Evolutionary conservation across 2,888 invertebrate genomes (phyloP).

Genomic region (Callyntrura sp.): DNA sequence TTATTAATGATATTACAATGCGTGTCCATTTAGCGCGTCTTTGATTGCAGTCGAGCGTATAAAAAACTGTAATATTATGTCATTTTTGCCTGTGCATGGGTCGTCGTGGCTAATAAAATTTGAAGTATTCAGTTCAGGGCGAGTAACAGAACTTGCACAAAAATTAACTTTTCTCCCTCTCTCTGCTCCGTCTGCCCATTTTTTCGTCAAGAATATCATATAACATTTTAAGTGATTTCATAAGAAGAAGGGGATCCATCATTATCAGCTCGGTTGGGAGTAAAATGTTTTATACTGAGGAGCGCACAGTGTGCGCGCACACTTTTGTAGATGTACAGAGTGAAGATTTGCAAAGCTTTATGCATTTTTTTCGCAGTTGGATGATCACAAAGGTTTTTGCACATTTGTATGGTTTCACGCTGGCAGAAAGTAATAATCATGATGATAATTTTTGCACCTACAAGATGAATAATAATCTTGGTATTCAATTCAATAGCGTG

Average conservation of each 20-base stretch:
- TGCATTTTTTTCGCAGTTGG: conserved; percentile 21
- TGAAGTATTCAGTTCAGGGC: conserved; percentile 37
- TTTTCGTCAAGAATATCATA: conserved; percentile 32
- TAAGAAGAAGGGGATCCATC: conserved; percentile 36
- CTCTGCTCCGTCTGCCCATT: not conserved
- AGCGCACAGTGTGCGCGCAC: conserved; percentile 2
- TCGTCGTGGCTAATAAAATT: conserved; percentile 37
- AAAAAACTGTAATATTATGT: conserved; percentile 42
- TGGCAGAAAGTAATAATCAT: conserved; percentile 42
- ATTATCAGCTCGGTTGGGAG: conserved; percentile 41
- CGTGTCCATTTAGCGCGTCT: conserved; percentile 36
- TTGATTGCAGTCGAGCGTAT: conserved; percentile 25
- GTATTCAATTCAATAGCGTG: not conserved
- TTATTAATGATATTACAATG: conserved; percentile 52
- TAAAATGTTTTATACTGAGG: not conserved
- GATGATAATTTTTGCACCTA: not conserved
- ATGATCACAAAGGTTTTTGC: conserved; percentile 15
- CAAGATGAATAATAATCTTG: conserved; percentile 17
- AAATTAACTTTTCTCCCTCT: conserved; percentile 13
- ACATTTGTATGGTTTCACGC: conserved; percentile 37
- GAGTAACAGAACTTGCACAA: conserved; percentile 38
- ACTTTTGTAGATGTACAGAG: not conserved
- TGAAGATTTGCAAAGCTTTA: conserved; percentile 6
- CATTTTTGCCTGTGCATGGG: conserved; percentile 33
- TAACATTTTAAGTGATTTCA: conserved; percentile 41